Base-by-base conservation (phyloP, 2,797 vertebrate genomes). In the Danio choprae region DNA sequence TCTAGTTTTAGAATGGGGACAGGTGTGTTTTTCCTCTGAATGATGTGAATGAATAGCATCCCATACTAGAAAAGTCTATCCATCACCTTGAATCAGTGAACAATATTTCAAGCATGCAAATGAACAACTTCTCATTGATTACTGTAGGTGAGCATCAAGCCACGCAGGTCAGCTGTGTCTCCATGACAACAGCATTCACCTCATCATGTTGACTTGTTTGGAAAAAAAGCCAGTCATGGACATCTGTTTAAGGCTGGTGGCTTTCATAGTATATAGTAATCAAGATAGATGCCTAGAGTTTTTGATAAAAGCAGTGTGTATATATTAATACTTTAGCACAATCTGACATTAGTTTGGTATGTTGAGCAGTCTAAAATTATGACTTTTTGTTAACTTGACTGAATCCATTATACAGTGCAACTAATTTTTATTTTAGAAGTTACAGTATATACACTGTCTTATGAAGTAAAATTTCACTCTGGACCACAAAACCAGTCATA, bases 31-130 rank as follows among this genome's bases (percentile, higher is more conserved):
- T 38, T 68, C 4, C 65, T 69, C 10, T 55, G n/a, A 20, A 41
- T 41, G 29, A 8, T 5, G 51, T 1, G 38, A 71, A 15, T 69
- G 46, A 22, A 13, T 6, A 46, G 11, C 29, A 51, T 69, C 7
- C 48, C 18, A 6, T n/a, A 51, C n/a, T 6, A 41, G 7, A 29
- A 29, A 46, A 74, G n/a, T 36, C 41, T 16, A 41, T 15, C 53
- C 3, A 0, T 60, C 41, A 59, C 15, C 9, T 59, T 36, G 8
- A 48, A 60, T 60, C 10, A 16, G 22, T 59, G 22, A 20, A 10
- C 59, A 74, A 60, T 60, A 74, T 74, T 74, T 74, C 71, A 46
- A 20, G 5, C 8, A 60, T 74, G 56, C 22, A 74, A 74, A 74
- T 60, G 20, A 36, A 12, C 15, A 29, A n/a, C 4, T 0, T 46